Evolutionary conservation across 1,140 invertebrate genomes (phyloP), one percentile per base, ranked within the genome.

Genomic region (Polyergus mexicanus): DNA sequence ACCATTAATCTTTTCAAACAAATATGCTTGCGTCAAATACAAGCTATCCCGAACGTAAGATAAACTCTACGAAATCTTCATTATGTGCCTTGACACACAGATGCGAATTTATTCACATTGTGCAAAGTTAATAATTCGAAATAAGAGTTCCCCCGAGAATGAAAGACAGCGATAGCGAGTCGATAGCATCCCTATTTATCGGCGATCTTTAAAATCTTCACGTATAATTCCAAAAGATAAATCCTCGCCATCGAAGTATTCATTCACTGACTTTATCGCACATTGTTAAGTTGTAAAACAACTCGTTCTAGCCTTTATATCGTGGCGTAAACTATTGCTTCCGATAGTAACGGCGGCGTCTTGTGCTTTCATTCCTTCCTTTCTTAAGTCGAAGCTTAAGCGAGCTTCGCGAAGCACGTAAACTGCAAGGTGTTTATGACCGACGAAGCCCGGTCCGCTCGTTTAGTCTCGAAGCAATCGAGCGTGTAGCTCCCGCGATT

Each of bases 401-500:
- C n/a, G 63, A 66, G 62, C 51, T 11, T 81, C 19, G 41, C 25
- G 25, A 72, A 60, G n/a, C 60, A 72, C 19, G 51, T 19, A 78
- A 81, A 19, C 65, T 25, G 35, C 66, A 16, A 72, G 38, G 19
- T 35, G 38, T 81, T 81, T 81, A 81, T 25, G 51, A n/a, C 11
- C 35, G 35, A 56, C 51, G 19, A 32, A 72, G 35, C 35, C 25
- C 19, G 19, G 78, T 38, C 25, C 22, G 62, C 62, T 62, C 76
- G 66, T 83, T 83, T 44, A 72, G 60, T 74, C 72, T 72, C 35
- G n/a, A 62, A 47, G 54, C 38, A 58, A 58, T 35, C 65, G 63
- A 22, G 10, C 38, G 25, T 66, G 13, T 13, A 13, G n/a, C 32
- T 71, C 25, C 25, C 56, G 41, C 47, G 51, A 66, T 44, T 44